Evolutionary conservation across 2,888 invertebrate genomes (phyloP), one percentile per base, ranked within the genome.

Genomic region (Polylopha cassiicola): DNA sequence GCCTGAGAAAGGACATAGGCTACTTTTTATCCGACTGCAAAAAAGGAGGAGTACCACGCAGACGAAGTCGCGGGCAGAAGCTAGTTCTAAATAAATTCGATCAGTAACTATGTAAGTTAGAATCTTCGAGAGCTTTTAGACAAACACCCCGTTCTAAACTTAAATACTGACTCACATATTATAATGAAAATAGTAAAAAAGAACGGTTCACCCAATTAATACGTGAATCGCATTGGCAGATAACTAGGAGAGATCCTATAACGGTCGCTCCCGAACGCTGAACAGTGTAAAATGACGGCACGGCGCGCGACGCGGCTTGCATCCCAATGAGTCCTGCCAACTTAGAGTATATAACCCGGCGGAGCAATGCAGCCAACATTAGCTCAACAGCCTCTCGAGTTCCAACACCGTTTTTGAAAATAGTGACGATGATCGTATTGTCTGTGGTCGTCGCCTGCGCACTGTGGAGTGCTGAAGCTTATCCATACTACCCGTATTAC

Each of bases 321-420:
- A 81, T 85, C 70, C 61, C 72, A 82, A 85, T 81, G 55, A 79
- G 65, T 67, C 68, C 73, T 48, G 68, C 48, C 66, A 53, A 60
- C 55, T 61, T 61, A 61, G 68, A 66, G 58, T 85, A 85, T 82
- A 85, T 71, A 84, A 77, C 58, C 70, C 70, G 69, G 46, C 48
- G 47, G 39, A 55, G 53, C 57, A 43, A 50, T 48, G 44, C 45
- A 43, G 45, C 51, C 63, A 59, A 43, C 81, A 81, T 62, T 69
- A 65, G 51, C 65, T 66, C 58, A 54, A 51, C 47, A 61, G 65
- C 66, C 58, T 51, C 50, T 54, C 53, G 57, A 49, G 58, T 50
- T 56, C 63, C 69, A 55, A 63, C 73, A 74, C 63, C 69, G 64
- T 66, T 63, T 50, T 13, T 32, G 10, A 7, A 6, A n/a, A 5